Evolutionary conservation across 2,888 invertebrate genomes (phyloP), one percentile per base, ranked within the genome.

Genomic region (Drosophila neotestacea): DNA sequence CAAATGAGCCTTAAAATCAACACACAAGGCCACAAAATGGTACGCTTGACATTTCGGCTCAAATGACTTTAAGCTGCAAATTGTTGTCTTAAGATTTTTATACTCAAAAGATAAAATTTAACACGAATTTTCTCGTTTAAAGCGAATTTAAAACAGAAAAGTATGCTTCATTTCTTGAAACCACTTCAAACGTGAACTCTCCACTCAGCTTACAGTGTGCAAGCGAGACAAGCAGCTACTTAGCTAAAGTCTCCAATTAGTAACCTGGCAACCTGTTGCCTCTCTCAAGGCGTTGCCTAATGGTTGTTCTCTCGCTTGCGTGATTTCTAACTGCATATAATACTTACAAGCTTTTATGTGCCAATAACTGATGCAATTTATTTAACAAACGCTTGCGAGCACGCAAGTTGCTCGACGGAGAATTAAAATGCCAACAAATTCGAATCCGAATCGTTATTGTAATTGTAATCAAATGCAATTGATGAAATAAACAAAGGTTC

Each of bases 1-100:
- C 66, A 83, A 85, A 77, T 81, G 85, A 76, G 77, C 78, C 80
- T 64, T 69, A 73, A 85, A 82, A 78, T 71, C 73, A 62, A 46
- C 36, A 44, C 47, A 51, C 34, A 38, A 44, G 42, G 32, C 58
- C 39, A 55, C 52, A 61, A 61, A 74, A 58, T 41, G 48, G 10
- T 59, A 11, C 10, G 47, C 52, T 38, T 36, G 44, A 44, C 51
- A 64, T 38, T 50, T 36, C 22, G 39, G 11, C 16, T 39, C 6
- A 51, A 63, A 60, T 38, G 48, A 42, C 69, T 55, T 72, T 44
- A 76, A 69, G 64, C 63, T 47, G 9, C 28, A 36, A 55, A 70
- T 56, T 52, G 39, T 54, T 47, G 32, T 11, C 34, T 27, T 58
- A 28, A 61, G 55, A 22, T n/a, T 22, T 41, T 22, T 11, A 6